Conservation (phyloP, 1,140 invertebrate genomes). For the Halictus rubicundus region DNA sequence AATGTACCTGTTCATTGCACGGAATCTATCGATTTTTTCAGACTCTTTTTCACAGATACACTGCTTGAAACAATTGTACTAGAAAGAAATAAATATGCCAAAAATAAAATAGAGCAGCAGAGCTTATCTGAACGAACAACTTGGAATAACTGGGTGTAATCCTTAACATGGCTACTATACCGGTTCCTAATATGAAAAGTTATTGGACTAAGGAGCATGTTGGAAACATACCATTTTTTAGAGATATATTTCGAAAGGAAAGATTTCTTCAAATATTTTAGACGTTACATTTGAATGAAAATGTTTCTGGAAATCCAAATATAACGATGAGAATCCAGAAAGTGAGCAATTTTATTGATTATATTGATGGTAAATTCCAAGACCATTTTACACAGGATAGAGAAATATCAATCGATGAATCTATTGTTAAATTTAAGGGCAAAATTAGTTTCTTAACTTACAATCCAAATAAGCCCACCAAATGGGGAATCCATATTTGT, state of each 20-base stretch:
- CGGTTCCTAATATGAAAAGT: slow-evolving; percentile 8
- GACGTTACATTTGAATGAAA: slow-evolving; percentile 17
- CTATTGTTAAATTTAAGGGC: slow-evolving; percentile 55
- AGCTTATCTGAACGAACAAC: slow-evolving; percentile 1
- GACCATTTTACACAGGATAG: slow-evolving; percentile 46
- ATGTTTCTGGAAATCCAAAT: not conserved
- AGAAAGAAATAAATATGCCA: slow-evolving; percentile 42
- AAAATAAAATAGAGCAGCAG: slow-evolving; percentile 13
- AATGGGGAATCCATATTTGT: slow-evolving; percentile 63
- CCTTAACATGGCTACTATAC: slow-evolving; percentile 33
- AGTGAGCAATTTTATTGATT: slow-evolving; percentile 40
- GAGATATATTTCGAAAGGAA: not conserved
- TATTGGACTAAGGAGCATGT: slow-evolving; percentile 13
- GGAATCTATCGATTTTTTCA: slow-evolving; percentile 26
- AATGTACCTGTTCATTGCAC: slow-evolving; percentile 16
- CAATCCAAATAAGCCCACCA: slow-evolving; percentile 66
- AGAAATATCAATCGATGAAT: slow-evolving; percentile 49
- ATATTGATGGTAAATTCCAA: slow-evolving; percentile 53
- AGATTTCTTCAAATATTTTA: slow-evolving; percentile 29
- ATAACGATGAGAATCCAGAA: not conserved
- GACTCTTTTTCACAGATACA: slow-evolving; percentile 33
- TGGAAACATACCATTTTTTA: slow-evolving; percentile 26
- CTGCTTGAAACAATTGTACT: slow-evolving; percentile 13
- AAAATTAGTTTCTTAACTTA: slow-evolving; percentile 60
- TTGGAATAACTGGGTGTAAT: slow-evolving; percentile 35